A percentile compares a stretch with the other conserved stretches of the same genome.
Conservation (phyloP, 2,113 vertebrate species). For the Rhea americana region DNA sequence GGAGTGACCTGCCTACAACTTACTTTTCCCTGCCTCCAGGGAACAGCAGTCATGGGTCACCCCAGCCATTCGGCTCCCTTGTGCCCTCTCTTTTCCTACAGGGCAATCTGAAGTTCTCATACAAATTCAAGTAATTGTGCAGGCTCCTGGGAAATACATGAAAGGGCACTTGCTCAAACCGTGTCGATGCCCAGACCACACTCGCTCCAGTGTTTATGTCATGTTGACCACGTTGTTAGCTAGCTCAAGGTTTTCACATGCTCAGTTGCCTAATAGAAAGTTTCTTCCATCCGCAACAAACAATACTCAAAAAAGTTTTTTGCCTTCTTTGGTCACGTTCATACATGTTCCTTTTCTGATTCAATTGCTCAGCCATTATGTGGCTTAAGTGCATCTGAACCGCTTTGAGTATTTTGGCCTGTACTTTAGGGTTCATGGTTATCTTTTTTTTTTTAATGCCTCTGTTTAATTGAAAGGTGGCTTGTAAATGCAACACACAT, state of each 20-base stretch:
- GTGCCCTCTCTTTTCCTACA: slow-evolving; percentile 24
- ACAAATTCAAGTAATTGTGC: background rate
- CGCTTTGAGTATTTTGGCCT: background rate
- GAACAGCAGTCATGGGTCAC: background rate
- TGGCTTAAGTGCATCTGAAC: background rate
- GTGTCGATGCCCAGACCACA: slow-evolving; percentile 1
- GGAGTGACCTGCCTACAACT: background rate
- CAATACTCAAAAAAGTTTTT: background rate
- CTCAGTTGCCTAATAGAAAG: background rate
- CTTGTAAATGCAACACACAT: background rate
- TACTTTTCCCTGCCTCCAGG: background rate
- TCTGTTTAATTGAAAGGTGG: background rate
- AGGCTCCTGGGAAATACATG: slow-evolving; percentile 24
- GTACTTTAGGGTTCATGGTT: background rate
- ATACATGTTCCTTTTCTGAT: background rate
- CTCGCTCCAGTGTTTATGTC: background rate
- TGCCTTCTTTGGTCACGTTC: slow-evolving; percentile 10
- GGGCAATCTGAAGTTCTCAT: background rate
- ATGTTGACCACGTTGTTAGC: background rate
- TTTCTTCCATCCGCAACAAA: background rate
- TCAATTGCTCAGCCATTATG: background rate
- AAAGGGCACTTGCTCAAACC: slow-evolving; percentile 7
- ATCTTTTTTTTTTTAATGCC: background rate
- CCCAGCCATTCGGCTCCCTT: background rate
- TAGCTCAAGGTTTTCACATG: background rate